These are phyloP conservation scores for Hepsetus odoe DNA, from an alignment of 2,113 vertebrate genomes.

Conservation along the genomic window DNA sequence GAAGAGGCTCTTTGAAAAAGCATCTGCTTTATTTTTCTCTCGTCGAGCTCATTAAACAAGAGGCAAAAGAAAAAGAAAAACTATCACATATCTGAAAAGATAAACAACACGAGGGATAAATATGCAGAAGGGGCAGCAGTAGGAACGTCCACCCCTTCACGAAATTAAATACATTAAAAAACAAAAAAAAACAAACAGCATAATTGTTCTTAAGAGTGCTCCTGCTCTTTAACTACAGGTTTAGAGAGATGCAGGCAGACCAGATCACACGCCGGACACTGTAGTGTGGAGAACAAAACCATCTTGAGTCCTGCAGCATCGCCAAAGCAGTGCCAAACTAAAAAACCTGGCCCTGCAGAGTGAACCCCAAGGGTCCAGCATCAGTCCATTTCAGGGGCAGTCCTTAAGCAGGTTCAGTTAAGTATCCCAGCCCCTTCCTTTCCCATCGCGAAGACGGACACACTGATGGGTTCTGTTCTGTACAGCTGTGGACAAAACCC, in stretches of 20 bases:
- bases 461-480: not conserved
- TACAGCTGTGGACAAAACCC: conserved; percentile 15
- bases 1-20: conserved; percentile 71
- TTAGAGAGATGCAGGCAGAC: conserved; percentile 71
- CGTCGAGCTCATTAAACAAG: conserved; percentile 88
- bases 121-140: conserved; percentile 70
- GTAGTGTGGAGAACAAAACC: conserved; percentile 3
- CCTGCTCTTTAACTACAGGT: conserved; percentile 78
- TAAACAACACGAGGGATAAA: conserved; percentile 86
- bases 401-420: no score
- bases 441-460: not conserved
- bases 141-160: conserved; percentile 72
- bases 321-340: conserved; percentile 11
- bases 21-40: conserved; percentile 86
- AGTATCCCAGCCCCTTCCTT: no score
- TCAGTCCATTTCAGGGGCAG: conserved; percentile 46
- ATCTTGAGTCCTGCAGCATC: not conserved
- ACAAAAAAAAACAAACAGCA: conserved; percentile 78
- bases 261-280: conserved; percentile 28
- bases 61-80: conserved; percentile 89
- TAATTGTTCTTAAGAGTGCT: conserved; percentile 24
- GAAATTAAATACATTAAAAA: conserved; percentile 72
- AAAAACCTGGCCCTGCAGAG: conserved; percentile 51
- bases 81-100: conserved; percentile 95
- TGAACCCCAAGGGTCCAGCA: conserved; percentile 51